These are phyloP conservation scores for Ryuthela nishihirai DNA, from an alignment of 2,888 invertebrate genomes.

Conservation along the genomic window DNA sequence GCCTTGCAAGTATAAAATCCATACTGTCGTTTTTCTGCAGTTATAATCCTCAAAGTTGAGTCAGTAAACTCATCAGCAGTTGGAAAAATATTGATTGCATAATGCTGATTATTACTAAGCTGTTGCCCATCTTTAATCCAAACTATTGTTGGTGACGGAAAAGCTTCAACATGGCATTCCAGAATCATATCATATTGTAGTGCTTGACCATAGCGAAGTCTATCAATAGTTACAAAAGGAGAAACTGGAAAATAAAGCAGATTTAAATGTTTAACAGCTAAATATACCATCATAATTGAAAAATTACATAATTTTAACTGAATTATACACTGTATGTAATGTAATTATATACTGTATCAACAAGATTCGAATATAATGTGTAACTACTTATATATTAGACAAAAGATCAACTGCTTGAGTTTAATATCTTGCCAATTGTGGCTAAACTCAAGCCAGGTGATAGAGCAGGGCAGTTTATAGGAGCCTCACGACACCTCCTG, in stretches of 20 bases:
- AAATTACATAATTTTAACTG: conserved; percentile 2
- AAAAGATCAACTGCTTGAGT: too few relatives aligned
- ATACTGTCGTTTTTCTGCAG: conserved; percentile 85
- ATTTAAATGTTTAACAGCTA: neutral
- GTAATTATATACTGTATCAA: neutral
- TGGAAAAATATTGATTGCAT: conserved; percentile 83
- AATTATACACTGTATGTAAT: neutral
- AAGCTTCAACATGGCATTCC: conserved; percentile 91
- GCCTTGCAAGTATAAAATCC: conserved; percentile 81
- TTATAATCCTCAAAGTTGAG: conserved; percentile 80
- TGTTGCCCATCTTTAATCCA: conserved; percentile 81
- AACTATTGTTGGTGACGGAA: conserved; percentile 85
- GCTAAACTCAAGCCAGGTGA: too few relatives aligned
- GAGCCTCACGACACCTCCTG: too few relatives aligned
- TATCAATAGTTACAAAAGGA: conserved; percentile 69
- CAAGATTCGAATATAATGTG: neutral
- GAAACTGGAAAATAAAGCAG: conserved; percentile 54
- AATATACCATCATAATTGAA: conserved; percentile 53
- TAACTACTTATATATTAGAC: too few relatives aligned
- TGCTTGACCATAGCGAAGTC: conserved; percentile 79
- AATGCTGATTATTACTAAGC: conserved; percentile 84
- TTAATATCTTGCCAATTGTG: too few relatives aligned
- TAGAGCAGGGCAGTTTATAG: too few relatives aligned
- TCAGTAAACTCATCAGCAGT: conserved; percentile 90
- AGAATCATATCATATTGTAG: conserved; percentile 90